These are phyloP conservation scores for Tetragnatha montana DNA, from an alignment of 2,888 invertebrate genomes.

Conservation along the genomic window DNA sequence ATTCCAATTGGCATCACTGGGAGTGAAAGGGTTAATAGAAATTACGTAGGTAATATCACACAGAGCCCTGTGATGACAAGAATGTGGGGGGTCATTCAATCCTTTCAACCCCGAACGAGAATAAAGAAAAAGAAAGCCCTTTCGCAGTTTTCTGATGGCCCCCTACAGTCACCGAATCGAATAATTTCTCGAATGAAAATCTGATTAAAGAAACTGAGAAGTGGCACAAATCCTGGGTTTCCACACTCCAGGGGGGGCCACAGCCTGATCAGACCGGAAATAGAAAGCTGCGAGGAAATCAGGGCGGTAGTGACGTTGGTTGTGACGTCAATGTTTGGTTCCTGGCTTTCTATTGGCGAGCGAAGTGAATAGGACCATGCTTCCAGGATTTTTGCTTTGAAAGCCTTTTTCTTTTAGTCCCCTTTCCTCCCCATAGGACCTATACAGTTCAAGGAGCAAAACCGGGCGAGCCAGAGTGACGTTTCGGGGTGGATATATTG, in stretches of 20 bases:
- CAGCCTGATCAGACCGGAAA: constrained; percentile 54
- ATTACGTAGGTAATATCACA: too few relatives aligned
- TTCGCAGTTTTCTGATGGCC: too few relatives aligned
- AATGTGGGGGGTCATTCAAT: too few relatives aligned
- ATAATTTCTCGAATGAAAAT: too few relatives aligned
- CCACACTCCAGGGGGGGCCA: constrained; percentile 15
- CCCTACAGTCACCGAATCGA: too few relatives aligned
- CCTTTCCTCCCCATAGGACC: neutral
- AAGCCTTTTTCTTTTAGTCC: constrained; percentile 19
- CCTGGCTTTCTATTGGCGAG: constrained; percentile 51
- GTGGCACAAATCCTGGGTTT: neutral
- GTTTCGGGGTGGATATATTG: constrained; percentile 50
- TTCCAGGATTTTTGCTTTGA: constrained; percentile 27
- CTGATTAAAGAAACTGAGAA: neutral
- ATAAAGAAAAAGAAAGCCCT: too few relatives aligned
- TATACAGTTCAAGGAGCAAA: constrained; percentile 24
- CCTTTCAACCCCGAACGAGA: too few relatives aligned
- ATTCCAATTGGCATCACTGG: too few relatives aligned
- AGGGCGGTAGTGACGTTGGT: constrained; percentile 66
- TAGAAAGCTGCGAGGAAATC: constrained; percentile 57
- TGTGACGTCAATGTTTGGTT: constrained; percentile 57
- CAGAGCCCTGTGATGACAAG: too few relatives aligned
- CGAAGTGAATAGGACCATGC: constrained; percentile 43
- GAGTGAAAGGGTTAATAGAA: too few relatives aligned
- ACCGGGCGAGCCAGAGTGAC: constrained; percentile 27